Base-by-base conservation (phyloP, 2,797 vertebrate species). In the Xerus rutilus region DNA sequence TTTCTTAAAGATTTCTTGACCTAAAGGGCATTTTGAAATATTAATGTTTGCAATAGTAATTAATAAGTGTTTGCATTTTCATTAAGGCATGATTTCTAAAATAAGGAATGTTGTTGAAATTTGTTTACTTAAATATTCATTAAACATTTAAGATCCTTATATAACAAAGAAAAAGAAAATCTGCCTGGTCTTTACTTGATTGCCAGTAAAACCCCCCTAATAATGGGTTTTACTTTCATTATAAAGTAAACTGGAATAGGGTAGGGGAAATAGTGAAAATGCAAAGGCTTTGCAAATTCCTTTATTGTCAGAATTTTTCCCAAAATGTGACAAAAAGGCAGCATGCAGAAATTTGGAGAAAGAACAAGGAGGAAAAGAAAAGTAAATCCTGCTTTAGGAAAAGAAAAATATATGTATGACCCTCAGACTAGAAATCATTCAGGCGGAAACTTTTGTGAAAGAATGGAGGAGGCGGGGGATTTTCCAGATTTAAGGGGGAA, bases 251-350 rank as follows among this genome's bases (percentile, higher is more conserved):
- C 35, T 78, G 83, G n/a, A 62, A 69, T 73, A 21, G 59, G n/a
- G 28, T 84, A 18, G 35, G 69, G 30, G n/a, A 43, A 86, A 39
- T 65, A 72, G 45, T 21, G 32, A 35, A 1, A 79, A 91, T 54
- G 15, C 28, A 65, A 67, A 8, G 13, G 96, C 85, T 96, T 85
- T 96, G 92, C 92, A 97, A 97, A 97, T 97, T 95, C 59, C 81
- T 98, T 96, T 32, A 82, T 47, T 85, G 18, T 23, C 89, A 97
- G 93, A 93, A 94, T 96, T 81, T 92, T 9, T 21, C 5, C 95
- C 90, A 89, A 21, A 95, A 95, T 72, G 9, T 97, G 0, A 25
- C 94, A 94, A 59, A 94, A 92, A 97, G 70, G 95, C 94, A 96
- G 91, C 64, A 85, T 88, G 20, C 28, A 45, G 81, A 97, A 97